Evolutionary conservation across 2,888 invertebrate genomes (phyloP), one percentile per base, ranked within the genome.

Genomic region (Lobophora halterata): DNA sequence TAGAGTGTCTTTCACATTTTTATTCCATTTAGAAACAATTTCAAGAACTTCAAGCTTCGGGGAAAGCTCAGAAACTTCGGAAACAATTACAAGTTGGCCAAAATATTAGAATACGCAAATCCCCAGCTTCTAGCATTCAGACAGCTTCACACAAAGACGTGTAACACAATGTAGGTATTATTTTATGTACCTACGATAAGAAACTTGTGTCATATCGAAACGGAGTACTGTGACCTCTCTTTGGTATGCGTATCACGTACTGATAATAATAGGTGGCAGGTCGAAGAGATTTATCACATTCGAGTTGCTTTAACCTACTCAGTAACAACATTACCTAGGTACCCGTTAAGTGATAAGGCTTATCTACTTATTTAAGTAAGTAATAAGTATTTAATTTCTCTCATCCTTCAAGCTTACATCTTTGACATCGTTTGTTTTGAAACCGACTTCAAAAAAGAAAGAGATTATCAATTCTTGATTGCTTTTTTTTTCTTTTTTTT

Each of bases 1-100:
- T 81, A 80, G 63, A 72, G 62, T 66, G 67, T 69, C 71, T 60
- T 67, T 68, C 65, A 69, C 67, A 69, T 76, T 77, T 77, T 72
- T 70, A 63, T 69, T 62, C 60, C 57, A 64, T 69, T 65, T 54
- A 50, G 46, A 61, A 68, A 70, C 65, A 53, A 71, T 71, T 71
- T 74, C 68, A 58, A 52, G 61, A 69, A 73, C 52, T 75, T 70
- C 53, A 48, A 49, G 53, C 47, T 50, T 61, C 52, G 46, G 39
- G 48, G 40, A 54, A 55, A 59, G 58, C 62, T 54, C 29, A 40
- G 45, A 56, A 65, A 67, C 53, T 71, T 70, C 54, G 58, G 40
- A 67, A 66, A 66, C 65, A 67, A 65, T 67, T 68, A 61, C 52
- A 58, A 65, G 51, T 67, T 66, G 53, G 49, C 46, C 46, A 46